Conservation (phyloP, 1,140 invertebrate genomes). For the Andrena cerasifolii region DNA sequence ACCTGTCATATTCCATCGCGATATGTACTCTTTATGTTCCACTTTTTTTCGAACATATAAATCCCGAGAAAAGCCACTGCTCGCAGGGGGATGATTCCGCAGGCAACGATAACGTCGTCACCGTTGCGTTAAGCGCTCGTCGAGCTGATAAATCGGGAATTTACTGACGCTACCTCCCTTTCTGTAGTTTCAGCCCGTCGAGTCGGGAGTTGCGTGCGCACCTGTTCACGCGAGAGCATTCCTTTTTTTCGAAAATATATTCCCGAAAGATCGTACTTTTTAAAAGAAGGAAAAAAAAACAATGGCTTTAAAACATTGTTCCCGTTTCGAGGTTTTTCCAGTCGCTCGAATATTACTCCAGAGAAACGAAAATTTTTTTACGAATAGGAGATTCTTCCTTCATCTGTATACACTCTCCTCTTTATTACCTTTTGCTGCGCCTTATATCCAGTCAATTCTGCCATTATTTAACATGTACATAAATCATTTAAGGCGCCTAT, state of each 20-base stretch:
- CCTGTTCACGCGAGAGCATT: slow-evolving; percentile 27
- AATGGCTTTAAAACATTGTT: neutral
- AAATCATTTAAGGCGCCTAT: too few relatives aligned
- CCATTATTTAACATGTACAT: too few relatives aligned
- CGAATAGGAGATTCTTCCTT: too few relatives aligned
- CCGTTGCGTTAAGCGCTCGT: slow-evolving; percentile 63
- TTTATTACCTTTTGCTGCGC: too few relatives aligned
- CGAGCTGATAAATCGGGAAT: slow-evolving; percentile 66
- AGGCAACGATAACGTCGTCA: slow-evolving; percentile 61
- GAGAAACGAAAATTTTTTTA: too few relatives aligned
- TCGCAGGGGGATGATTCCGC: slow-evolving; percentile 50
- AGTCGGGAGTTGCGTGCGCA: slow-evolving; percentile 17
- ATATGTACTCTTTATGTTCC: slow-evolving; percentile 2
- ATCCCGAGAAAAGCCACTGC: slow-evolving; percentile 50
- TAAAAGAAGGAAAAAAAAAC: neutral
- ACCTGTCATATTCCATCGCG: neutral
- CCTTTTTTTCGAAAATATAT: slow-evolving; percentile 27
- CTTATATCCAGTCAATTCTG: too few relatives aligned
- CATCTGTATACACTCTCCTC: too few relatives aligned
- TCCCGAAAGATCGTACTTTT: slow-evolving; percentile 9
- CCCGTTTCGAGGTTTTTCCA: neutral
- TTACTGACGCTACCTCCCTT: slow-evolving; percentile 56
- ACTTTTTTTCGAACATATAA: slow-evolving; percentile 54
- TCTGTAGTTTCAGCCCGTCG: slow-evolving; percentile 34
- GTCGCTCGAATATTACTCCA: too few relatives aligned